phyloP scores from a whole-genome alignment of 2,113 vertebrate genomes.

The Nipponia nippon region DNA sequence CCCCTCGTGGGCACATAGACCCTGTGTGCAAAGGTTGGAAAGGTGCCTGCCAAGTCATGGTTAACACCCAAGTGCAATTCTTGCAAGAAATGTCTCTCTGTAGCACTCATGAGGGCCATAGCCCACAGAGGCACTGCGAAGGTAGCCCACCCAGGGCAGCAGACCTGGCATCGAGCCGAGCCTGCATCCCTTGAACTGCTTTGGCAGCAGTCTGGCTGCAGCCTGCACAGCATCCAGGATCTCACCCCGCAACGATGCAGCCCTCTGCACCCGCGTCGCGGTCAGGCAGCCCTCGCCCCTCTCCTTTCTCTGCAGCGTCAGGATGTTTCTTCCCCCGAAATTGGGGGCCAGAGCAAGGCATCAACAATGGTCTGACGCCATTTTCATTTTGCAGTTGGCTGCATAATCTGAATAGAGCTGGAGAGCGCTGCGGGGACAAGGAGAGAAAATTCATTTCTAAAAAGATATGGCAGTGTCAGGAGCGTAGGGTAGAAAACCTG shows the following conservation, averaged over 20 bases:
- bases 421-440: not conserved
- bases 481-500: not conserved
- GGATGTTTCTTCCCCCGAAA: not conserved
- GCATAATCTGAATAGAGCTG: constrained; percentile 36
- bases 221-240: not conserved
- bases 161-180: fast-evolving
- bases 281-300: not conserved
- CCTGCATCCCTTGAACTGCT: not conserved
- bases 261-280: fast-evolving
- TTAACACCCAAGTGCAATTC: not conserved
- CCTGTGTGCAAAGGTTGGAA: not conserved
- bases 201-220: not conserved
- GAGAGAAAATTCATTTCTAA: constrained; percentile 5
- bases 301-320: fast-evolving
- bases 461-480: not conserved
- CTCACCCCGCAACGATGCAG: fast-evolving
- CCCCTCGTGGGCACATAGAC: fast-evolving
- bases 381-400: constrained; percentile 49
- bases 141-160: not conserved
- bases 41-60: not conserved
- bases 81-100: not conserved
- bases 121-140: not conserved
- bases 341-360: not conserved
- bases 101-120: fast-evolving
- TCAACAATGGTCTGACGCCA: not conserved